Conservation (phyloP, 2,797 vertebrate species). For the Coregonus sp. region DNA sequence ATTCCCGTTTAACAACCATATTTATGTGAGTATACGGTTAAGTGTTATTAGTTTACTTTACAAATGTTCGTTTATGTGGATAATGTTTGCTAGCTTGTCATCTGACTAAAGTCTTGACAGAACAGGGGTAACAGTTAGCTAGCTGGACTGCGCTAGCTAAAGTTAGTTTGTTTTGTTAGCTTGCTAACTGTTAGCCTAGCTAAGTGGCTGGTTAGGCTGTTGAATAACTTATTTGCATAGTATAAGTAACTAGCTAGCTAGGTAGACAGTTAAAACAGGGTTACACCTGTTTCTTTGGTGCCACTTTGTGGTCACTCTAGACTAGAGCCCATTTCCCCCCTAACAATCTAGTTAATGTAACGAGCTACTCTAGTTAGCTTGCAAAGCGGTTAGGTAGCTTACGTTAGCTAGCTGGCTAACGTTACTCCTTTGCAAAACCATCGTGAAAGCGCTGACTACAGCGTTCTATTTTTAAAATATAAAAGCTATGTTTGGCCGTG, state of each 20-base stretch:
- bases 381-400: too few relatives aligned
- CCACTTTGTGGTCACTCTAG: background rate
- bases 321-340: background rate
- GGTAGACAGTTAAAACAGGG: background rate
- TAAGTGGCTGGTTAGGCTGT: too few relatives aligned
- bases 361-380: background rate
- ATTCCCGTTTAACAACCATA: constrained; percentile 16
- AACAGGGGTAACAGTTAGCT: background rate
- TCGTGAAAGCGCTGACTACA: background rate
- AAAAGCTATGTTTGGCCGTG: background rate
- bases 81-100: constrained; percentile 9
- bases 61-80: background rate
- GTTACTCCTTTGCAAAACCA: background rate
- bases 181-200: too few relatives aligned
- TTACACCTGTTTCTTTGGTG: background rate
- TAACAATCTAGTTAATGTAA: background rate
- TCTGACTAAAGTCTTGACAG: background rate
- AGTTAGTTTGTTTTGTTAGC: background rate
- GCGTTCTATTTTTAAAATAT: background rate
- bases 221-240: background rate
- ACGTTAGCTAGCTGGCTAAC: background rate
- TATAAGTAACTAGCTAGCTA: background rate
- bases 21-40: constrained; percentile 32
- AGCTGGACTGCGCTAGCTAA: background rate
- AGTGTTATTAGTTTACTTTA: background rate